Conservation (phyloP, 2,113 vertebrate species). For the Orcinus orca region DNA sequence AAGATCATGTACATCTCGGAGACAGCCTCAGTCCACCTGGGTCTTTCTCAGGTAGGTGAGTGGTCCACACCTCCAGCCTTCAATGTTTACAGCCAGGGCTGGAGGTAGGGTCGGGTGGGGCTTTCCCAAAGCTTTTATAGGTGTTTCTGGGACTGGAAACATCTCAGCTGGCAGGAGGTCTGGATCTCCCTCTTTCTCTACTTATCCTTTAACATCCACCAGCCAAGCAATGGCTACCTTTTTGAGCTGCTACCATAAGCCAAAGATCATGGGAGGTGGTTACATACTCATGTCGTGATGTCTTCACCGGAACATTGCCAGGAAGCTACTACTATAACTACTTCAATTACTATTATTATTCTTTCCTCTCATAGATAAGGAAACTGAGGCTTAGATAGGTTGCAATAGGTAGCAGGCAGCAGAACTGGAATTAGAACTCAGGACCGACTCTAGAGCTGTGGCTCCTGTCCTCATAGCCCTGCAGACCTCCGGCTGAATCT, state of each 20-base stretch:
- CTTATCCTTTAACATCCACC: neutral
- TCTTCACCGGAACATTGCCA: neutral
- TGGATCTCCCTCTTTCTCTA: neutral
- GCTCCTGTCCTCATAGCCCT: neutral
- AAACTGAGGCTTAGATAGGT: neutral
- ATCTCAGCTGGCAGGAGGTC: neutral
- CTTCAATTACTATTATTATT: neutral
- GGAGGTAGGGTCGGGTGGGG: neutral
- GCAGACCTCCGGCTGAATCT: neutral
- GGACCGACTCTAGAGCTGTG: neutral
- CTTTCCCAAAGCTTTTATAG: neutral
- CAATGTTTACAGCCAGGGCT: neutral
- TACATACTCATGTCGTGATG: neutral
- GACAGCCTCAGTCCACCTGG: slow-evolving; percentile 97
- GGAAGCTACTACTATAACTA: neutral
- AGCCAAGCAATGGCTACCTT: neutral
- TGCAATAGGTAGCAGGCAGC: neutral
- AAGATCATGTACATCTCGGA: slow-evolving; percentile 99
- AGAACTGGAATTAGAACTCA: neutral
- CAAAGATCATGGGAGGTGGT: neutral
- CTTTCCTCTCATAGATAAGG: neutral
- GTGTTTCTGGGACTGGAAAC: neutral
- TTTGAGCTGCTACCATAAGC: neutral
- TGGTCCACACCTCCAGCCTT: slow-evolving; percentile 28
- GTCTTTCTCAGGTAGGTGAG: slow-evolving; percentile 94